Percentiles rank a stretch among this genome's conserved stretches.
Conservation (phyloP, 2,113 vertebrate genomes). For the Engystomops pustulosus region DNA sequence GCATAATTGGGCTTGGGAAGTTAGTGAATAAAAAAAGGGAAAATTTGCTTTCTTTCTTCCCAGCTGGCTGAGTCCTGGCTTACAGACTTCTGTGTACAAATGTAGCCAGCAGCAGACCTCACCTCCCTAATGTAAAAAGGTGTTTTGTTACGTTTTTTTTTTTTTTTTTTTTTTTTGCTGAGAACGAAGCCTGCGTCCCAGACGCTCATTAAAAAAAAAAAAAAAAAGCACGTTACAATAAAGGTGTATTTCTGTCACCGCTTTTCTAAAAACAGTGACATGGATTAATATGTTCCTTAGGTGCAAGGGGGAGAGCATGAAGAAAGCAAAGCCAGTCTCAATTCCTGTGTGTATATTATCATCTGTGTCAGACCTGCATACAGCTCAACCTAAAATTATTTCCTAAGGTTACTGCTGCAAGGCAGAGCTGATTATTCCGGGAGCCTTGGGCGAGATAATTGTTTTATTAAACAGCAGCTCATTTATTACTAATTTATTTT, state of each 20-base stretch:
- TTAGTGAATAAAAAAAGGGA: constrained; percentile 72
- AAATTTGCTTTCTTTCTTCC: constrained; percentile 83
- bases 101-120: constrained; percentile 87
- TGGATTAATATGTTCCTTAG: constrained; percentile 88
- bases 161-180: constrained; percentile 85
- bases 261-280: constrained; percentile 89
- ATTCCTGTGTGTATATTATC: constrained; percentile 89
- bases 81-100: constrained; percentile 87
- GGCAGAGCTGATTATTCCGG: constrained; percentile 73
- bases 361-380: constrained; percentile 84
- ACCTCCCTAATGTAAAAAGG: constrained; percentile 85
- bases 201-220: constrained; percentile 81
- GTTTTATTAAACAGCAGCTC: constrained; percentile 76
- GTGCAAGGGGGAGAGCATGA: constrained; percentile 75
- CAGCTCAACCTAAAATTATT: constrained; percentile 84
- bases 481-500: constrained; percentile 75
- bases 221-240: constrained; percentile 78
- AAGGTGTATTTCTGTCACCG: constrained; percentile 85
- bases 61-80: constrained; percentile 85
- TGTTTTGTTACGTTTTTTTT: constrained; percentile 85
- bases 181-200: constrained; percentile 79
- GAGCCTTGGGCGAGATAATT: constrained; percentile 71
- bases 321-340: constrained; percentile 74
- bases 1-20: constrained; percentile 95
- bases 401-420: constrained; percentile 88